phyloP scores from a whole-genome alignment of 2,888 invertebrate genomes.

The Alitta virens region DNA sequence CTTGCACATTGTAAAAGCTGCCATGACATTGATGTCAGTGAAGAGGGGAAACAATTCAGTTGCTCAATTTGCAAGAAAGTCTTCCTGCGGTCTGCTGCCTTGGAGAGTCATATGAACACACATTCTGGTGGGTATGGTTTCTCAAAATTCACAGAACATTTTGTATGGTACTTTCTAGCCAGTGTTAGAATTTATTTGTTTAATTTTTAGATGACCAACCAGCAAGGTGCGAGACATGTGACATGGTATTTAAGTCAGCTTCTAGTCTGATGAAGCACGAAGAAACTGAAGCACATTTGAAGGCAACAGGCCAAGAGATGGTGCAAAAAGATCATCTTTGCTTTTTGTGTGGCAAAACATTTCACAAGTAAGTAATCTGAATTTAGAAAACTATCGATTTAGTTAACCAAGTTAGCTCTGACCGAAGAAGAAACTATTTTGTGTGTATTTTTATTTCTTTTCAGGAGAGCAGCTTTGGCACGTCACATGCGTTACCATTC shows the following conservation, averaged over 20 bases:
- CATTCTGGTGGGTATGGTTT: conserved; percentile 36
- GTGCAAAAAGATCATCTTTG: conserved; percentile 37
- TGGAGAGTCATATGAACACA: conserved; percentile 33
- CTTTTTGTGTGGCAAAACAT: conserved; percentile 44
- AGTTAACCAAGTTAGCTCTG: not conserved
- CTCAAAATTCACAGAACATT: too few species aligned
- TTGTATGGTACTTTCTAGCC: too few species aligned
- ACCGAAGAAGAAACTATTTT: too few species aligned
- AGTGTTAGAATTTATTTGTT: too few species aligned
- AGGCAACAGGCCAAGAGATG: conserved; percentile 29
- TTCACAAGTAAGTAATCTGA: conserved; percentile 32
- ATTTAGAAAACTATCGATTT: not conserved
- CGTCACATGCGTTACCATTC: conserved; percentile 46
- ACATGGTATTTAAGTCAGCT: conserved; percentile 37
- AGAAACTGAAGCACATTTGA: conserved; percentile 39
- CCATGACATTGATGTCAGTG: conserved; percentile 31
- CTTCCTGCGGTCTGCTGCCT: conserved; percentile 34
- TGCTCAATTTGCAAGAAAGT: conserved; percentile 39
- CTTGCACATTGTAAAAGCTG: conserved; percentile 31
- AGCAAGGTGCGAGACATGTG: conserved; percentile 39
- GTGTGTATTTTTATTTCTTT: conserved; percentile 17
- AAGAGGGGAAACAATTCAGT: conserved; percentile 29
- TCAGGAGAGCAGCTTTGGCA: conserved; percentile 41
- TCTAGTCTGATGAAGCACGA: conserved; percentile 41
- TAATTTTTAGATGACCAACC: conserved; percentile 41